These are phyloP conservation scores for Rhynchonycteris naso DNA, from an alignment of 2,797 vertebrate genomes.

Conservation along the genomic window DNA sequence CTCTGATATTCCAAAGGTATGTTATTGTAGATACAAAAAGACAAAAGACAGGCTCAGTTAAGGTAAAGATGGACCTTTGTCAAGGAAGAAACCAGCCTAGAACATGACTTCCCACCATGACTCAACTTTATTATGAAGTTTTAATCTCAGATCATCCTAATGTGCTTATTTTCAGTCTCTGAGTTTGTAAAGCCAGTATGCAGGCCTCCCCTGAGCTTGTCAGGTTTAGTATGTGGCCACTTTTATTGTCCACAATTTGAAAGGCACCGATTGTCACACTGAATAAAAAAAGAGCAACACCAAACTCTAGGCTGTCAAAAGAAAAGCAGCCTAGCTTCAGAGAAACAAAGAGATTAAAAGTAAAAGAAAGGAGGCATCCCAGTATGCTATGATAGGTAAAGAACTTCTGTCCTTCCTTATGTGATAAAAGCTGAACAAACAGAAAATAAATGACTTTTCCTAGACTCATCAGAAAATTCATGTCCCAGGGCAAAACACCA, in stretches of 20 bases:
- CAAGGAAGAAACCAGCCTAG: background rate
- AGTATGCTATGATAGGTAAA: background rate
- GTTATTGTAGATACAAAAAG: too few relatives aligned
- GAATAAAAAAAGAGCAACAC: background rate
- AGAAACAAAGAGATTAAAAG: background rate
- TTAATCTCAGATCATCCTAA: background rate
- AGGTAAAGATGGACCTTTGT: background rate
- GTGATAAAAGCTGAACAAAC: background rate
- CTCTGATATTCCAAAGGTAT: background rate
- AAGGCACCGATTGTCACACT: background rate
- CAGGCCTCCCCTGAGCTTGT: background rate
- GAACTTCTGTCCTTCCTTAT: background rate
- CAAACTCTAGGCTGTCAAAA: background rate
- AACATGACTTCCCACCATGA: background rate
- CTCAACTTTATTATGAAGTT: background rate
- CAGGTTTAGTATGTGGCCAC: background rate
- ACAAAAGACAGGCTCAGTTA: background rate
- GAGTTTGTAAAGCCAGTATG: background rate
- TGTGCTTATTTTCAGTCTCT: background rate
- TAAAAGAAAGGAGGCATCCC: background rate
- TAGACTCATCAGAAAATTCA: background rate
- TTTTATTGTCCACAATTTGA: background rate
- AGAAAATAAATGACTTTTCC: constrained; percentile 1
- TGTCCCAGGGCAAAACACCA: background rate
- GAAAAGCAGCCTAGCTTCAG: background rate